Conservation (phyloP, 2,888 invertebrate genomes). For the Cryptocheilus praepositus region DNA sequence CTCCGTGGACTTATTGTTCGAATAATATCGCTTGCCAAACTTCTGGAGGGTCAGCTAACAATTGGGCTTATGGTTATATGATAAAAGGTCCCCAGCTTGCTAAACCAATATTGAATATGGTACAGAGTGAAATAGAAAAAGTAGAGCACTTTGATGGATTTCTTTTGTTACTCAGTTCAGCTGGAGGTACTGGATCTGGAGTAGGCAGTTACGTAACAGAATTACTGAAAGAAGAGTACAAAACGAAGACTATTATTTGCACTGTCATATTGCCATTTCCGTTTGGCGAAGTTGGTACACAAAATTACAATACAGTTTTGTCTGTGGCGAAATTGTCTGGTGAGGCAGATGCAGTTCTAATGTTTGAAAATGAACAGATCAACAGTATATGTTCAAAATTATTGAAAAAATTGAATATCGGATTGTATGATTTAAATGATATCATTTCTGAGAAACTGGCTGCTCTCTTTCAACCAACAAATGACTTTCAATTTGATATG, state of each 20-base stretch:
- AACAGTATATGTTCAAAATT: conserved; percentile 71
- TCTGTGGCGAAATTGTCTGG: conserved; percentile 75
- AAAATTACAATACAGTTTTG: conserved; percentile 77
- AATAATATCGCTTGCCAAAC: conserved; percentile 72
- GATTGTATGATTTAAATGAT: conserved; percentile 74
- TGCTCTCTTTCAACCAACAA: conserved; percentile 74
- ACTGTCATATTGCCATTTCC: conserved; percentile 75
- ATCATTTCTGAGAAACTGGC: conserved; percentile 75
- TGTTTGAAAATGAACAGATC: conserved; percentile 76
- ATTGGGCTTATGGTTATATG: conserved; percentile 77
- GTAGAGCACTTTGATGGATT: conserved; percentile 74
- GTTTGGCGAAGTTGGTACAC: conserved; percentile 76
- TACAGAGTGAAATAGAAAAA: conserved; percentile 74
- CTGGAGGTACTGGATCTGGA: conserved; percentile 78
- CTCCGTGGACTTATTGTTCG: conserved; percentile 70
- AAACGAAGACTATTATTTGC: conserved; percentile 74
- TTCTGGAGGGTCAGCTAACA: conserved; percentile 76
- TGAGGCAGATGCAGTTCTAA: conserved; percentile 70
- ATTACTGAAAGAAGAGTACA: conserved; percentile 73
- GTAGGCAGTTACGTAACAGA: conserved; percentile 75
- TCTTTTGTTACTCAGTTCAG: conserved; percentile 75
- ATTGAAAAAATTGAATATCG: conserved; percentile 64
- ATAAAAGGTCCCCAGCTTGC: conserved; percentile 72
- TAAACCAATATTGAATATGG: conserved; percentile 68
- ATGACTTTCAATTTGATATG: conserved; percentile 54